Evolutionary conservation across 2,888 invertebrate genomes (phyloP).

Genomic region (Tetanocera ferruginea): DNA sequence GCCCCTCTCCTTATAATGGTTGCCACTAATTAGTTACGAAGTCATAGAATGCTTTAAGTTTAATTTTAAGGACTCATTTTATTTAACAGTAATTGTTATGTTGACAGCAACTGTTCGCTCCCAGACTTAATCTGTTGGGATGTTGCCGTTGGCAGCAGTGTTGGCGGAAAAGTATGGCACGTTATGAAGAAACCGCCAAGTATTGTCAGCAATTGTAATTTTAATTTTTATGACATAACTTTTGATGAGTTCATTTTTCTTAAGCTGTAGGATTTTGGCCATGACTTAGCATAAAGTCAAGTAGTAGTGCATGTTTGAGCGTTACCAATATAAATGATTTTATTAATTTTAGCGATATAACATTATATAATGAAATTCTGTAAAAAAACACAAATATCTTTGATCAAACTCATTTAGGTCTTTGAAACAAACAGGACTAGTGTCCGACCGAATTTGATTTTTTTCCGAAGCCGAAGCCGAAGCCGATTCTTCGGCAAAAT

Average conservation of each 20-base stretch:
- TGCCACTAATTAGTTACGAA: conserved; percentile 66
- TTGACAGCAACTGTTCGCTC: conserved; percentile 48
- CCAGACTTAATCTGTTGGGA: conserved; percentile 36
- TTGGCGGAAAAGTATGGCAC: conserved; percentile 25
- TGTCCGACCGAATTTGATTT: too few relatives aligned
- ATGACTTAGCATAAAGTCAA: too few relatives aligned
- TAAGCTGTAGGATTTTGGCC: too few relatives aligned
- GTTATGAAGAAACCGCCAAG: conserved; percentile 49
- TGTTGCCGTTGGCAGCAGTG: not conserved
- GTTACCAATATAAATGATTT: too few relatives aligned
- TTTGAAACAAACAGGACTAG: too few relatives aligned
- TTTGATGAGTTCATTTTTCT: not conserved
- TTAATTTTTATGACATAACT: conserved; percentile 21
- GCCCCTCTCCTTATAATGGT: conserved; percentile 58
- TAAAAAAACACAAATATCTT: too few relatives aligned
- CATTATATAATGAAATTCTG: too few relatives aligned
- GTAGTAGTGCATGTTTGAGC: too few relatives aligned
- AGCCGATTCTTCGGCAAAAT: too few relatives aligned
- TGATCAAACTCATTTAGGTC: too few relatives aligned
- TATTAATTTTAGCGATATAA: too few relatives aligned
- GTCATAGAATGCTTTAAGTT: conserved; percentile 63
- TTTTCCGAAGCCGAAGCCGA: too few relatives aligned
- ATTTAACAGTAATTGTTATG: conserved; percentile 53
- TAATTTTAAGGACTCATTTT: conserved; percentile 54
- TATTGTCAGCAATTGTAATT: conserved; percentile 4